These are phyloP conservation scores for Eublepharis macularius DNA, from an alignment of 2,113 vertebrate genomes.

Conservation along the genomic window DNA sequence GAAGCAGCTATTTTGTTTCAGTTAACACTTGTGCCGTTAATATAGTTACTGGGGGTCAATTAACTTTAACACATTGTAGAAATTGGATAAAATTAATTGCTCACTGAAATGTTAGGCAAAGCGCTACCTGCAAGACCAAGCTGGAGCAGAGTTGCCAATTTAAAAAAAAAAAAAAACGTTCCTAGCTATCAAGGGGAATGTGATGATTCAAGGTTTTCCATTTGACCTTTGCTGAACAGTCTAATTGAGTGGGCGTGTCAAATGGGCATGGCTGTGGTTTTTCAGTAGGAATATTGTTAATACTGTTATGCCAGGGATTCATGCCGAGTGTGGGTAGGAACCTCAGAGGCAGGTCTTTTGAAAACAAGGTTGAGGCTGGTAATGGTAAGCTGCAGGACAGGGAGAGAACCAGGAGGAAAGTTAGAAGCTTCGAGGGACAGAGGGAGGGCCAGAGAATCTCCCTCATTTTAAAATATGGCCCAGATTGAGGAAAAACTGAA, in stretches of 20 bases:
- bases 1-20: conserved; percentile 11
- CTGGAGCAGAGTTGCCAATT: conserved; percentile 23
- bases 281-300: background rate
- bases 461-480: too few relatives aligned
- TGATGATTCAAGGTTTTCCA: background rate
- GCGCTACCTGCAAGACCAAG: conserved; percentile 14
- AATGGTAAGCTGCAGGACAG: too few relatives aligned
- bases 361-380: too few relatives aligned
- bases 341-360: too few relatives aligned
- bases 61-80: conserved; percentile 33
- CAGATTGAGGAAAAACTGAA: too few relatives aligned
- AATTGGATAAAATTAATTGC: conserved; percentile 37
- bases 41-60: background rate
- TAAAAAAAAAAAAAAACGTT: conserved; percentile 19
- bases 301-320: too few relatives aligned
- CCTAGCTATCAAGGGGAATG: background rate
- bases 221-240: background rate
- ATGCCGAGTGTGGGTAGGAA: too few relatives aligned
- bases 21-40: background rate
- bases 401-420: too few relatives aligned
- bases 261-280: background rate
- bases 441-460: too few relatives aligned
- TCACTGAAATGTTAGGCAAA: conserved; percentile 16
- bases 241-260: background rate
- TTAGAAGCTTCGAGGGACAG: too few relatives aligned